These are phyloP conservation scores for Platichthys stellatus DNA, from an alignment of 2,113 vertebrate species.

Conservation along the genomic window DNA sequence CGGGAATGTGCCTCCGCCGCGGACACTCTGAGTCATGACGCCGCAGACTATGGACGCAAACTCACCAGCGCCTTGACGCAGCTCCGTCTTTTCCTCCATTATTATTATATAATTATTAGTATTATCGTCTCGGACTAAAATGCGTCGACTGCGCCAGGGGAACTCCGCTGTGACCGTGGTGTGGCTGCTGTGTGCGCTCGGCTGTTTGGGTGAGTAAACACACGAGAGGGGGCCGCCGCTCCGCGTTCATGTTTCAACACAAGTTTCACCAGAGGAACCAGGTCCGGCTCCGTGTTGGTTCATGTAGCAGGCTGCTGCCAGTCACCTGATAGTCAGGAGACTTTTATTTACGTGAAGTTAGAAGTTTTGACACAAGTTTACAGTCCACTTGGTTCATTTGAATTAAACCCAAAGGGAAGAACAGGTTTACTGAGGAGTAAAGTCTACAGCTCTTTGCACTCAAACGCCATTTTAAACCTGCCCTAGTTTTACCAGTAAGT, in stretches of 20 bases:
- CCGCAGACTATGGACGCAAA: slow-evolving; percentile 53
- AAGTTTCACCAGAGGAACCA: background rate
- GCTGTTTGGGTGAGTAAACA: slow-evolving; percentile 67
- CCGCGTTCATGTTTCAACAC: background rate
- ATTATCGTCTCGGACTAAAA: slow-evolving; percentile 32
- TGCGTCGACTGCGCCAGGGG: slow-evolving; percentile 40
- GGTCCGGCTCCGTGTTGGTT: background rate
- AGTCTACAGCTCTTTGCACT: background rate
- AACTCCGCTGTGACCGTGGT: background rate
- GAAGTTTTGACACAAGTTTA: too few species aligned
- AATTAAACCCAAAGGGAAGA: too few species aligned
- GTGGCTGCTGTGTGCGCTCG: slow-evolving; percentile 14
- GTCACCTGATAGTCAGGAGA: too few species aligned
- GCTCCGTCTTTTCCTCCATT: background rate
- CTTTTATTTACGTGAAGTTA: background rate
- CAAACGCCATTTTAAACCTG: background rate
- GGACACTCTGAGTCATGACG: slow-evolving; percentile 29
- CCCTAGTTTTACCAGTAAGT: background rate
- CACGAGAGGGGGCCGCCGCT: background rate
- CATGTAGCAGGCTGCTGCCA: background rate
- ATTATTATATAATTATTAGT: background rate
- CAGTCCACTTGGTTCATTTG: too few species aligned
- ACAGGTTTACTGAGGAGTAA: too few species aligned
- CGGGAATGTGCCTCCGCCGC: background rate
- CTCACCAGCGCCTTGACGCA: slow-evolving; percentile 29